These are phyloP conservation scores for Lycaon pictus DNA, from an alignment of 2,113 vertebrate genomes.

Conservation along the genomic window DNA sequence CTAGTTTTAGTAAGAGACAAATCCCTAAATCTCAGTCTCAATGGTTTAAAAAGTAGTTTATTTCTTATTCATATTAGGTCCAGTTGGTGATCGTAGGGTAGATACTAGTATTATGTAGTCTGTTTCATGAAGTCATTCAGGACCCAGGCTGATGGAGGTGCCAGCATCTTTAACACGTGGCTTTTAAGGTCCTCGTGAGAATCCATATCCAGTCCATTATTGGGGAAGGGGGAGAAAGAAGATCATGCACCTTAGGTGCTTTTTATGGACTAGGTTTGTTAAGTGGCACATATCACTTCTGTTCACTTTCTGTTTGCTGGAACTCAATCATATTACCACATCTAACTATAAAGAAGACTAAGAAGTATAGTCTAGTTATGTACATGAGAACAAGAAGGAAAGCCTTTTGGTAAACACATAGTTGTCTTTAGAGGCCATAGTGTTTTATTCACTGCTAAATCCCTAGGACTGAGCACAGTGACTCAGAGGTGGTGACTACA, in stretches of 20 bases:
- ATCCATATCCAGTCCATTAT: not conserved
- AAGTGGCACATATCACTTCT: not conserved
- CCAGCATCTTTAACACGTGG: not conserved
- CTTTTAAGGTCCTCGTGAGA: conserved; percentile 1
- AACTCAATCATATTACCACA: not conserved
- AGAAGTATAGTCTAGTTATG: not conserved
- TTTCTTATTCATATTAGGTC: not conserved
- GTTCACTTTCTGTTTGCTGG: not conserved
- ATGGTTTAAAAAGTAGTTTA: not conserved
- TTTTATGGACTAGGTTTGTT: not conserved
- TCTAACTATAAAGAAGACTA: not conserved
- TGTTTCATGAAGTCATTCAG: conserved; percentile 9
- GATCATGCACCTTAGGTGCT: not conserved
- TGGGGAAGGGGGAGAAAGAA: not conserved
- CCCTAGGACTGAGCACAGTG: not conserved
- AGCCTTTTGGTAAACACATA: not conserved
- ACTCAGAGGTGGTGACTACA: not conserved
- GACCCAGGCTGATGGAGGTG: not conserved
- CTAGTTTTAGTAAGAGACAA: not conserved
- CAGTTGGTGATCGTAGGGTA: not conserved
- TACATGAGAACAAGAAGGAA: not conserved
- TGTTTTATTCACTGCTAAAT: conserved; percentile 5
- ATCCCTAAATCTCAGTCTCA: not conserved
- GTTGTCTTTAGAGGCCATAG: not conserved
- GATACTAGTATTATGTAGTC: not conserved